Base-by-base conservation (phyloP, 2,113 vertebrate genomes). In the Lepus timidus region DNA sequence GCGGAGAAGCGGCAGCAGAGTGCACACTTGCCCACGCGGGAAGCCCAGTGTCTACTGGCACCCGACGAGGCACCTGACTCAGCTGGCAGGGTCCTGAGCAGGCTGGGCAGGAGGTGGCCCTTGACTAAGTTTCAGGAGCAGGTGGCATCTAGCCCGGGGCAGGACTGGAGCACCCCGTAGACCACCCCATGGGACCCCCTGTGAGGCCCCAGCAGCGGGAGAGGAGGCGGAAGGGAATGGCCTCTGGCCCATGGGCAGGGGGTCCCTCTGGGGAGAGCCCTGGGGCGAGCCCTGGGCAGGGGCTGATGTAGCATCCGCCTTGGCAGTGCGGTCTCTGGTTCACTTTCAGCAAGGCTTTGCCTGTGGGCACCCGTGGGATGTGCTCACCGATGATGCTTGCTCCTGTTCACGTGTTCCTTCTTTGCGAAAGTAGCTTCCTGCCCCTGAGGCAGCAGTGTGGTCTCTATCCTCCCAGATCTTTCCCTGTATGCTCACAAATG, bases 1-100 rank as follows among this genome's bases (percentile, higher is more conserved):
- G 49, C 36, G 36, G 36, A 36, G 36, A 36, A 36, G 36, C 36
- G 36, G 36, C 36, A 36, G 36, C 36, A 36, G 36, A 36, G 36
- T 64, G 3, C 22, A 64, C 58, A 7, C 6, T 1, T 16, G n/a
- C 44, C 12, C 0, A 31, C 4, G 8, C 14, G 13, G 31, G 14
- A 74, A 65, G 86, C 74, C 81, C 58, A 1, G 73, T 4, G 16
- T 68, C 49, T 39, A 23, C 12, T 52, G 79, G 55, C 58, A 0
- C 49, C 6, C 23, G 36, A 12, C 29, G 44, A 33, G 49, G 75
- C 27, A 0, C 71, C 78, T 11, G 67, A 74, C 85, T 13, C n/a
- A 10, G 55, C 29, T 0, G 1, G 70, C 27, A 13, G 68, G 7
- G 44, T 39, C 64, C 71, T 5, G 9, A 16, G 19, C 13, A 49